Evolutionary conservation across 1,140 invertebrate genomes (phyloP).

Genomic region (Drosophila tristis): DNA sequence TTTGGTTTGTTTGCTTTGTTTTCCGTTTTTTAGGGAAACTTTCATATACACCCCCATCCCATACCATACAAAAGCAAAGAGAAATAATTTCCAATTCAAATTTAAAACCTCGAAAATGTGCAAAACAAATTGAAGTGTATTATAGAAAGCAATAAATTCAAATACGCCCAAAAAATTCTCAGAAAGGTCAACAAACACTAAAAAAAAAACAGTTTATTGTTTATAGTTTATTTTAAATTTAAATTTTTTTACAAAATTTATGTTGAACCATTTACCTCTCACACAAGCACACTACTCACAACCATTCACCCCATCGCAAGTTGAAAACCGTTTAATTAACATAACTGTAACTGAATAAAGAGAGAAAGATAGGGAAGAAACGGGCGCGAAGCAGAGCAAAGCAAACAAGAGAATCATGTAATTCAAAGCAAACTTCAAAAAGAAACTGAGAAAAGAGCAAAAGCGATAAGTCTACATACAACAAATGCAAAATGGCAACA

Average conservation of each 20-base stretch:
- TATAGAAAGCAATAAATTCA: conserved; percentile 37
- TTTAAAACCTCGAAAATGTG: conserved; percentile 40
- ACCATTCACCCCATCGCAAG: conserved; percentile 10
- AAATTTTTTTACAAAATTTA: conserved; percentile 32
- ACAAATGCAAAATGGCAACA: conserved; percentile 58
- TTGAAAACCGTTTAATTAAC: conserved; percentile 1
- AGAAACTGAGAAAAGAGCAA: conserved; percentile 65
- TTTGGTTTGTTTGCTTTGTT: conserved; percentile 62
- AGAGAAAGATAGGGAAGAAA: conserved; percentile 10
- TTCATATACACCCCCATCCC: conserved; percentile 17
- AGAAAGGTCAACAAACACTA: neutral
- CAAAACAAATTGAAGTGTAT: conserved; percentile 60
- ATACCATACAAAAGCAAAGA: conserved; percentile 24
- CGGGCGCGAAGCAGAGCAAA: conserved; percentile 37
- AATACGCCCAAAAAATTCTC: conserved; percentile 17
- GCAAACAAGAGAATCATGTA: conserved; percentile 51
- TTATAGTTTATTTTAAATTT: conserved; percentile 28
- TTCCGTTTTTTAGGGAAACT: conserved; percentile 46
- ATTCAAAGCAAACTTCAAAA: conserved; percentile 71
- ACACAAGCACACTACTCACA: conserved; percentile 11
- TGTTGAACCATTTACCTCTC: neutral
- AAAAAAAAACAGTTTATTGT: neutral
- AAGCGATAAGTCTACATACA: conserved; percentile 54
- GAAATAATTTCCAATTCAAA: conserved; percentile 37
- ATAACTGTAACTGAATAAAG: neutral